Evolutionary conservation across 1,140 invertebrate genomes (phyloP).

Genomic region (Stegodyphus mimosarum): DNA sequence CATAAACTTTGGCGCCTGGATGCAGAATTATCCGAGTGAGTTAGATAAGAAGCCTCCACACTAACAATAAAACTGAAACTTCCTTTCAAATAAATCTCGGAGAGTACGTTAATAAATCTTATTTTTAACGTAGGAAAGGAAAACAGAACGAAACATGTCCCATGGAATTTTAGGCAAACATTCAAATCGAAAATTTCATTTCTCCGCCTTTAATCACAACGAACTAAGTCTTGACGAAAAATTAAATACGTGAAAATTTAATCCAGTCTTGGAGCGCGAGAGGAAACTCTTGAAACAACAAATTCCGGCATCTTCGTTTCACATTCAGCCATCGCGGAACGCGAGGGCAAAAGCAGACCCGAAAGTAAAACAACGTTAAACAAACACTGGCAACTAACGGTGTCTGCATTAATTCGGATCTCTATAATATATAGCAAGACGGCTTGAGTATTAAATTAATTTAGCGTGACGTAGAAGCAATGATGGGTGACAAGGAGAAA

Average conservation of each 20-base stretch:
- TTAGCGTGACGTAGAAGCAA: conserved; percentile 38
- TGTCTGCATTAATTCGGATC: conserved; percentile 26
- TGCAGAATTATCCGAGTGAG: no score
- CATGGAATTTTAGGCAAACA: no score
- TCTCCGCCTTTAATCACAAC: no score
- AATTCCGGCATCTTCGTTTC: neutral
- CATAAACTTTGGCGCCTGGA: no score
- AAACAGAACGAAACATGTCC: no score
- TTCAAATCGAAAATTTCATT: no score
- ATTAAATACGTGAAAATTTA: neutral
- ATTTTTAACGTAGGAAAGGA: no score
- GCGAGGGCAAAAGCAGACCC: no score
- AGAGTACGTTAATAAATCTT: no score
- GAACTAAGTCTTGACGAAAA: neutral
- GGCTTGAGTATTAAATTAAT: conserved; percentile 56
- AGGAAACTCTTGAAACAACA: conserved; percentile 9
- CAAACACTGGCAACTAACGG: conserved; percentile 18
- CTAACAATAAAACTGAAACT: no score
- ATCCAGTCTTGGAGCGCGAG: neutral
- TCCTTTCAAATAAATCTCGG: no score
- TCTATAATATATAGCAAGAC: conserved; percentile 5
- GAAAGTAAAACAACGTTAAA: conserved; percentile 23
- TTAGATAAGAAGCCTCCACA: no score
- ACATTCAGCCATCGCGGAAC: neutral
- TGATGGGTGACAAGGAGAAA: conserved; percentile 34